Evolutionary conservation across 2,797 vertebrate genomes (phyloP).

Genomic region (Capromys pilorides): DNA sequence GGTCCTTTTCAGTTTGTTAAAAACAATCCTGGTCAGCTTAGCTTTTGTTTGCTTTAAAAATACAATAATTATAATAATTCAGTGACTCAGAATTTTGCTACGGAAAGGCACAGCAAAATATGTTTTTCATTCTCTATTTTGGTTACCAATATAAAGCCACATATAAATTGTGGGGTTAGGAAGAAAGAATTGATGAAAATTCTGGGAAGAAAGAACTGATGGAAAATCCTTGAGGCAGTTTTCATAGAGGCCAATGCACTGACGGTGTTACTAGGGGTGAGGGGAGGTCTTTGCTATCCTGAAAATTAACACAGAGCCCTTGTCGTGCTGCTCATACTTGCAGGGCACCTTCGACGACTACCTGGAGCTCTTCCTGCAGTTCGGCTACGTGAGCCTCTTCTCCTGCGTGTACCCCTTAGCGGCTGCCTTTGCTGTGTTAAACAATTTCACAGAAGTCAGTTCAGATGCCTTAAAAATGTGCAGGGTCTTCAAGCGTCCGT

Average conservation of each 20-base stretch:
- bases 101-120: neutral
- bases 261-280: neutral
- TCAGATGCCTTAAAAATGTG: slow-evolving; percentile 99
- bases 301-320: neutral
- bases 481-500: slow-evolving; percentile 95
- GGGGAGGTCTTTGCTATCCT: neutral
- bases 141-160: neutral
- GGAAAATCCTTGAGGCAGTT: neutral
- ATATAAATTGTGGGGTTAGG: slow-evolving; percentile 18
- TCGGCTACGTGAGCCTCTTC: slow-evolving; percentile 98
- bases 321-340: slow-evolving; percentile 59
- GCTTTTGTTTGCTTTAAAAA: neutral
- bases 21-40: neutral
- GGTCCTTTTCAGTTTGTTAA: neutral
- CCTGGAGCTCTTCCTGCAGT: slow-evolving; percentile 96
- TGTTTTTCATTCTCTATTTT: slow-evolving; percentile 48
- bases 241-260: neutral
- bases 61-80: neutral
- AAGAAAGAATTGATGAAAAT: neutral
- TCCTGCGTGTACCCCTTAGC: slow-evolving; percentile 97
- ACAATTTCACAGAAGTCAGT: slow-evolving; percentile 96
- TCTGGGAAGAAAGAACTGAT: neutral
- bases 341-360: slow-evolving; percentile 99
- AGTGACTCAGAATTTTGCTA: neutral
- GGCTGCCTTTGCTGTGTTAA: slow-evolving; percentile 95